Evolutionary conservation across 2,888 invertebrate species (phyloP), one percentile per base, ranked within the genome.

Genomic region (Drosophila prolongata): DNA sequence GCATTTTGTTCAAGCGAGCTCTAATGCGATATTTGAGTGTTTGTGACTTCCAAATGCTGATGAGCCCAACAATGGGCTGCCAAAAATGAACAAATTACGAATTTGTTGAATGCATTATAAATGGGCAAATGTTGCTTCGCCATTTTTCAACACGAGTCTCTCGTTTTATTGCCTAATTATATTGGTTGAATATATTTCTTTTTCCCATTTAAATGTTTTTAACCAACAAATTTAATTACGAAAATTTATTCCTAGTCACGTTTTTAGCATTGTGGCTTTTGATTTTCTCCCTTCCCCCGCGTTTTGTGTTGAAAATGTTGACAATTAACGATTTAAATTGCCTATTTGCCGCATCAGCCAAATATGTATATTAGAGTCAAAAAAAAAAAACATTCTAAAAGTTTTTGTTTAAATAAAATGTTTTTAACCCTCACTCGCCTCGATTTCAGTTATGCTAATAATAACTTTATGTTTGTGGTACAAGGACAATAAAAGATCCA

Each of bases 241-340:
- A 35, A 50, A 34, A 66, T 69, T 44, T n/a, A 66, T 82, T 61
- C 67, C 54, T 64, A 27, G 76, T 72, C 82, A 87, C 82, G 79
- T 76, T 81, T 70, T 79, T 87, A 66, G 68, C 72, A 81, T 81
- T 80, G 86, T 75, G 79, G 76, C 76, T 81, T 84, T 40, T 46
- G 56, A 24, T 59, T 74, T 57, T 42, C 24, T 13, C 24, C 8
- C 24, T 4, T 3, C 14, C 16, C 43, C 5, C 16, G 3, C 19
- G 47, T 55, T 19, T n/a, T 47, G 19, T 37, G 13, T 24, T 38
- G 24, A 30, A 24, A 67, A 52, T 46, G 24, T 44, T 42, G 34
- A 42, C 60, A 70, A 49, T 74, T 34, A 54, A 54, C 34, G 44
- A 30, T 58, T 34, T 44, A 16, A 49, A 55, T 55, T 43, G 37